A percentile compares a stretch with the other conserved stretches of the same genome.
Evolutionary conservation across 1,140 invertebrate species (phyloP).

Genomic region (Lepidurus couesii): DNA sequence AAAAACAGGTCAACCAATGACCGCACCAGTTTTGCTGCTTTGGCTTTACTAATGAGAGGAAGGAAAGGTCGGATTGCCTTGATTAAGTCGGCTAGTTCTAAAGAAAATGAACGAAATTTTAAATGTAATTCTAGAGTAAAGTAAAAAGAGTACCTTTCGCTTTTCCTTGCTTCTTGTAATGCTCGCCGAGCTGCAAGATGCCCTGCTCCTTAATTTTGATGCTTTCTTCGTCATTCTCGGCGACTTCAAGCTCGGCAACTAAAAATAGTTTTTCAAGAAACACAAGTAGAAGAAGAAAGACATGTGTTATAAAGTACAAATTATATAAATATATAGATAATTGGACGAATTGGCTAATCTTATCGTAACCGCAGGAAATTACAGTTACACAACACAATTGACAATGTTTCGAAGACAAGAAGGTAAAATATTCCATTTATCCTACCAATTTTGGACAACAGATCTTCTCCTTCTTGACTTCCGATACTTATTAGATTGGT

Average conservation of each 20-base stretch:
- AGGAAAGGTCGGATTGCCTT: conserved; percentile 90
- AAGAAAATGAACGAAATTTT: conserved; percentile 33
- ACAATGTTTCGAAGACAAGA: too few relatives aligned
- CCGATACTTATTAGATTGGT: background rate
- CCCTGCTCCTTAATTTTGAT: conserved; percentile 83
- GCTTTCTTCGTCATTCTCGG: conserved; percentile 73
- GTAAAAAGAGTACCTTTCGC: conserved; percentile 56
- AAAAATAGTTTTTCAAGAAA: background rate
- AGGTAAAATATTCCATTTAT: too few relatives aligned
- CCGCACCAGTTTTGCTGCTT: conserved; percentile 95
- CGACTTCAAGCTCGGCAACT: conserved; percentile 43
- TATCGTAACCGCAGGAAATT: background rate
- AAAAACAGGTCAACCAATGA: conserved; percentile 95
- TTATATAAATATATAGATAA: background rate
- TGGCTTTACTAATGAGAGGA: conserved; percentile 89
- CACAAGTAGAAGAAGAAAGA: background rate
- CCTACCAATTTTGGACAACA: background rate
- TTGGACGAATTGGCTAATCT: background rate
- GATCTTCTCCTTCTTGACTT: conserved; percentile 10
- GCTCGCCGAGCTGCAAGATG: conserved; percentile 79
- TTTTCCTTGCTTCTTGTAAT: conserved; percentile 86
- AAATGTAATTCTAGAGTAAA: background rate
- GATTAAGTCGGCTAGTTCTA: conserved; percentile 85
- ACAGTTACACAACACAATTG: background rate
- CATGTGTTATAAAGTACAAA: background rate